phyloP scores from a whole-genome alignment of 2,797 vertebrate genomes.

The Crax fasciolata region DNA sequence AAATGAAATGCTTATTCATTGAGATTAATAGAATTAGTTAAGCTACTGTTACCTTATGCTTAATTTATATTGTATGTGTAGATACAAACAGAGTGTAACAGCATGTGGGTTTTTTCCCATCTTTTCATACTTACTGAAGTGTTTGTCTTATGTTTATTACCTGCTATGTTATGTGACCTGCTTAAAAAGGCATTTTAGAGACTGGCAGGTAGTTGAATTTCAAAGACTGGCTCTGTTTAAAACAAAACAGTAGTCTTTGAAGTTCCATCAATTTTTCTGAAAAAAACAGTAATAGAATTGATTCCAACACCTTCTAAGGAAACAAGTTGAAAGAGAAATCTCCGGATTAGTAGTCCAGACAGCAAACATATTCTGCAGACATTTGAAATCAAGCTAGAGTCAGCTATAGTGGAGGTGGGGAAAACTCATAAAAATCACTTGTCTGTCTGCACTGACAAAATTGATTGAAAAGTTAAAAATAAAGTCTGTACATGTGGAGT shows the following conservation, averaged over 20 bases:
- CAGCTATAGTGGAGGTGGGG: not conserved
- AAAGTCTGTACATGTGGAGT: not conserved
- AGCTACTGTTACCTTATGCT: slow-evolving; percentile 68
- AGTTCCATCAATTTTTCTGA: not conserved
- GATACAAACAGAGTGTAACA: not conserved
- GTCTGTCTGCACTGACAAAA: not conserved
- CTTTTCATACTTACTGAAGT: slow-evolving; percentile 30
- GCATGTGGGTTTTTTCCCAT: slow-evolving; percentile 49
- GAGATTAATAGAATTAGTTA: slow-evolving; percentile 85
- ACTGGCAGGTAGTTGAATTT: slow-evolving; percentile 58
- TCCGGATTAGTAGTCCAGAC: slow-evolving; percentile 48
- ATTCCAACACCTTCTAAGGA: slow-evolving; percentile 46
- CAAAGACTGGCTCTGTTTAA: slow-evolving; percentile 66
- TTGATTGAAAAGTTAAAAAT: slow-evolving; percentile 6
- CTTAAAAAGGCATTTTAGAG: slow-evolving; percentile 56
- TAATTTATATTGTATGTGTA: slow-evolving; percentile 55
- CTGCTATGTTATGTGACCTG: slow-evolving; percentile 37
- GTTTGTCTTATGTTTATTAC: slow-evolving; percentile 60
- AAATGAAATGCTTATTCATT: slow-evolving; percentile 79
- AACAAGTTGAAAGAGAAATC: slow-evolving; percentile 47
- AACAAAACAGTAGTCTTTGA: slow-evolving; percentile 59
- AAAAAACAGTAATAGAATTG: slow-evolving; percentile 57
- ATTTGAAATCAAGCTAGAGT: slow-evolving; percentile 34
- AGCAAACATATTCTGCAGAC: slow-evolving; percentile 52
- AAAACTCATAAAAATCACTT: slow-evolving; percentile 29